phyloP scores from a whole-genome alignment of 2,113 vertebrate genomes.

The Astatotilapia flaviijosephi region DNA sequence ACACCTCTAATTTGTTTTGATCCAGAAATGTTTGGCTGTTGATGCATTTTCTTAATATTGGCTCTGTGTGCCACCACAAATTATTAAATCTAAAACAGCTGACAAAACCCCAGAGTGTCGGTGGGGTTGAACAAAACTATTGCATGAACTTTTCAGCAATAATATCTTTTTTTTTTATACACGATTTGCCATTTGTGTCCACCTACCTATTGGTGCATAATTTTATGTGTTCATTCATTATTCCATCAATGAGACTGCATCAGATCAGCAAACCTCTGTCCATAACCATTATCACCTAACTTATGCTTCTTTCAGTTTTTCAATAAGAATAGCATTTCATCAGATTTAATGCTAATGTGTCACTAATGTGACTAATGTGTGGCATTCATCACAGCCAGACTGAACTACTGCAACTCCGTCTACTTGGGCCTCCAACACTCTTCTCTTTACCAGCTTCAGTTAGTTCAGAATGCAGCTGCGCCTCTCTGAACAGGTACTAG shows the following conservation, averaged over 20 bases:
- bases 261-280: neutral
- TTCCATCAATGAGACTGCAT: neutral
- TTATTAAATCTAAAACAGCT: neutral
- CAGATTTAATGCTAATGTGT: neutral
- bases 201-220: neutral
- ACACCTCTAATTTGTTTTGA: neutral
- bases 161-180: fast-evolving
- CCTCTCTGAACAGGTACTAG: too few species aligned
- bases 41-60: neutral
- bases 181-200: neutral
- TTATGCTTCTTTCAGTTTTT: fast-evolving
- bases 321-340: neutral
- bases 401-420: fast-evolving
- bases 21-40: neutral
- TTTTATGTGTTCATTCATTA: neutral
- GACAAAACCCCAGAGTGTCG: neutral
- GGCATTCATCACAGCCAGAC: neutral
- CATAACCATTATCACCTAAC: neutral
- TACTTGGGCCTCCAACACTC: neutral
- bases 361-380: neutral
- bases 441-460: too few species aligned
- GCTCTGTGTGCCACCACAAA: neutral
- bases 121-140: neutral
- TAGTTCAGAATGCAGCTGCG: too few species aligned
- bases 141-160: neutral